Percentiles rank a stretch among this genome's conserved stretches.
Conservation (phyloP, 2,888 invertebrate genomes). For the Byasa hedistus region DNA sequence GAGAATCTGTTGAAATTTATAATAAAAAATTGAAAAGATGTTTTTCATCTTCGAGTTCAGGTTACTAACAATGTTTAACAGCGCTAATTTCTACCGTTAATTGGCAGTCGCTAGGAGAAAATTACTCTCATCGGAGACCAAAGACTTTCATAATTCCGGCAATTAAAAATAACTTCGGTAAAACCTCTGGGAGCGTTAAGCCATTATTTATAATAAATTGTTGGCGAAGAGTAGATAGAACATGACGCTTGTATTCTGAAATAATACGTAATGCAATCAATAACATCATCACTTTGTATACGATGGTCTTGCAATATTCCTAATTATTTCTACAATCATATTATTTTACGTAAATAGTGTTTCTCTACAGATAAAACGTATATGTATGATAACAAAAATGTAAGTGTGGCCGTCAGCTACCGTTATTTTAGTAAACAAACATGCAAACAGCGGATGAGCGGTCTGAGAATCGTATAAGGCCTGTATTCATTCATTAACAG, state of each 20-base stretch:
- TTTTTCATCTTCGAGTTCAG: neutral
- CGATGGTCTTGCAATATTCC: too few species aligned
- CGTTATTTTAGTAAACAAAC: too few species aligned
- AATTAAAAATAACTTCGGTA: slow-evolving; percentile 30
- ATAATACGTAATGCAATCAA: neutral
- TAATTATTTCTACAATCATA: too few species aligned
- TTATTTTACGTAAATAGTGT: too few species aligned
- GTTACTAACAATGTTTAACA: slow-evolving; percentile 7
- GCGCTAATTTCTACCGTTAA: slow-evolving; percentile 44
- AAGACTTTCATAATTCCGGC: slow-evolving; percentile 57
- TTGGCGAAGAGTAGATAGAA: neutral
- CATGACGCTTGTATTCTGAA: neutral
- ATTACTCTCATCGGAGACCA: slow-evolving; percentile 74
- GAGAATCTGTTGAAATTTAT: too few species aligned
- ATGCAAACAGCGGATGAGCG: too few species aligned
- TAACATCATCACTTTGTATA: neutral
- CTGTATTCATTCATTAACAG: too few species aligned
- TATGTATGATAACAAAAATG: too few species aligned
- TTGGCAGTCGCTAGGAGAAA: slow-evolving; percentile 73
- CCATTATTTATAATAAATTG: slow-evolving; percentile 18
- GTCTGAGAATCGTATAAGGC: too few species aligned
- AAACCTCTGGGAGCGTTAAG: slow-evolving; percentile 15
- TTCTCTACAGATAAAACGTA: too few species aligned
- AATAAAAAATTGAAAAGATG: neutral
- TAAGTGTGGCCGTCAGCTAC: too few species aligned